Evolutionary conservation across 2,113 vertebrate genomes (phyloP).

Genomic region (Platysteira castanea): DNA sequence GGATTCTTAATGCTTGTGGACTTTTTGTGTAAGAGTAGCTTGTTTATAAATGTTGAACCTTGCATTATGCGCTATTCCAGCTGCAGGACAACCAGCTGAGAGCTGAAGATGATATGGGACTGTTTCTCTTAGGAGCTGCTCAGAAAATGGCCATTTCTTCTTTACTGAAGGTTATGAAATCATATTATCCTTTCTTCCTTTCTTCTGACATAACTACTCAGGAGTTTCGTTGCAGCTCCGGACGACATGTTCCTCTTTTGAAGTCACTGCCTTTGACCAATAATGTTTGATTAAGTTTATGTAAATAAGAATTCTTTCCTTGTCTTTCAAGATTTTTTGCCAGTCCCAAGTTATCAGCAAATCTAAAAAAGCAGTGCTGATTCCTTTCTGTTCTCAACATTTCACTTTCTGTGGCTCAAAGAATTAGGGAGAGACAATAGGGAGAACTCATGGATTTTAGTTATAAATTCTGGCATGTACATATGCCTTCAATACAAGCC

Average conservation of each 20-base stretch:
- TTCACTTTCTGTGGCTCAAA: background rate
- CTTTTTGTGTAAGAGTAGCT: background rate
- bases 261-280: conserved; percentile 17
- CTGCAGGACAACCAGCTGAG: background rate
- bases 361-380: background rate
- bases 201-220: background rate
- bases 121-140: background rate
- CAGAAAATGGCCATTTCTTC: background rate
- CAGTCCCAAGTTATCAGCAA: background rate
- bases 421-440: background rate
- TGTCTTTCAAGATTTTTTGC: background rate
- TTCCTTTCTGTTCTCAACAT: background rate
- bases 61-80: background rate
- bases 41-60: background rate
- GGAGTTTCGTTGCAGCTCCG: background rate
- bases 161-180: background rate
- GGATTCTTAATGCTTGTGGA: background rate
- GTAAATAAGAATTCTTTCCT: background rate
- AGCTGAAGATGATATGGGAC: background rate
- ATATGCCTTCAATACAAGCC: background rate
- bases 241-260: background rate
- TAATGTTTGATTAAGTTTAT: conserved; percentile 17
- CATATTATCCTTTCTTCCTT: background rate
- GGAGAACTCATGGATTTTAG: background rate
- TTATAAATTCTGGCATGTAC: background rate